Percentiles rank a stretch among this genome's conserved stretches.
phyloP scores from a whole-genome alignment of 2,797 vertebrate species.

The Galaxias olidus region DNA sequence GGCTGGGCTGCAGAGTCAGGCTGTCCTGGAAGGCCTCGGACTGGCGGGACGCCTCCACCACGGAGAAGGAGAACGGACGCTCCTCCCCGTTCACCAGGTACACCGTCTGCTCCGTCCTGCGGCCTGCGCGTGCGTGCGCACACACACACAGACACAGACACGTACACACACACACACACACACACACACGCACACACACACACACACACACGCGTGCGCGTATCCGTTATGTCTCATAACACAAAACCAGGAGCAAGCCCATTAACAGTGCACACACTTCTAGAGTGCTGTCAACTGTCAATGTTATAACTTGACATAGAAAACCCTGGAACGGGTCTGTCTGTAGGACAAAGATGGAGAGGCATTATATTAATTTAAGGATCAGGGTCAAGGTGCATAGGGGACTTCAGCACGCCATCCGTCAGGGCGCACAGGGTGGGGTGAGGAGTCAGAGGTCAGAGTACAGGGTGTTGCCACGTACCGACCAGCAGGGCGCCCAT shows the following conservation, averaged over 20 bases:
- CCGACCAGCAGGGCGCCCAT: constrained; percentile 80
- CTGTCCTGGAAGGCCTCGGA: constrained; percentile 73
- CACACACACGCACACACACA: constrained; percentile 5
- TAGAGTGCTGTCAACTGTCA: too few species aligned
- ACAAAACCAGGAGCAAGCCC: too few species aligned
- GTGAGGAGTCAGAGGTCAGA: background rate
- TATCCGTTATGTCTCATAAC: too few species aligned
- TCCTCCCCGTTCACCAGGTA: constrained; percentile 82
- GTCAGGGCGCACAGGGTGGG: too few species aligned
- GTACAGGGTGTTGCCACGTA: too few species aligned
- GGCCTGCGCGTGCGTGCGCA: constrained; percentile 64
- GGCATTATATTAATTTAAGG: too few species aligned
- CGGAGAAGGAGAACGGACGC: constrained; percentile 74
- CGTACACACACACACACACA: constrained; percentile 2
- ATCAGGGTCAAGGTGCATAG: too few species aligned
- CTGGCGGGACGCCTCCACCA: constrained; percentile 76
- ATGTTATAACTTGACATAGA: too few species aligned
- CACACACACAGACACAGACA: constrained; percentile 5
- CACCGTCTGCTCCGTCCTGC: constrained; percentile 64
- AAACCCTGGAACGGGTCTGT: too few species aligned
- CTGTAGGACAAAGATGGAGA: too few species aligned
- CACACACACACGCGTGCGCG: background rate
- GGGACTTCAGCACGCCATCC: too few species aligned
- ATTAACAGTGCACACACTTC: too few species aligned
- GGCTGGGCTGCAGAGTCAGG: constrained; percentile 76